A percentile compares a stretch with the other conserved stretches of the same genome.
Evolutionary conservation across 2,888 invertebrate species (phyloP).

Genomic region (Apoderus coryli): DNA sequence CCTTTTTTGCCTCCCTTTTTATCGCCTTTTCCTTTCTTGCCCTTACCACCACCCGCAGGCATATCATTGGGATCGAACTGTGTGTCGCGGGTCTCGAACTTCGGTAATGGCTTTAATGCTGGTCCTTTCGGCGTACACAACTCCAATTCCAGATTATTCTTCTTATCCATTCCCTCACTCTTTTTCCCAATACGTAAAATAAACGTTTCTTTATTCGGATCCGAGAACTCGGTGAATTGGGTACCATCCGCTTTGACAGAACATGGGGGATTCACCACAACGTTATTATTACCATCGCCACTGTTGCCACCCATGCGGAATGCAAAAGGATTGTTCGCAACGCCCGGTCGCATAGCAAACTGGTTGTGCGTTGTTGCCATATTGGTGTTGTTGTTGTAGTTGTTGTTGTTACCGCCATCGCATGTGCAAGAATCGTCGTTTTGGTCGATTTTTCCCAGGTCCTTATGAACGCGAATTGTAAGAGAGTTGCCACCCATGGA

Average conservation of each 20-base stretch:
- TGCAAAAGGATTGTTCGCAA: slow-evolving; percentile 22
- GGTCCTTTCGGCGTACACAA: slow-evolving; percentile 57
- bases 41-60: slow-evolving; percentile 16
- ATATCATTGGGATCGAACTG: slow-evolving; percentile 43
- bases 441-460: slow-evolving; percentile 31
- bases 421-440: slow-evolving; percentile 11
- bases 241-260: slow-evolving; percentile 39
- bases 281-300: slow-evolving; percentile 21
- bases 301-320: slow-evolving; percentile 21
- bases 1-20: slow-evolving; percentile 16
- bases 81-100: slow-evolving; percentile 48
- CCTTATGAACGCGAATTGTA: slow-evolving; percentile 46
- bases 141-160: slow-evolving; percentile 55
- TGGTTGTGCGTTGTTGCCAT: too few relatives aligned
- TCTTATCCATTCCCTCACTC: slow-evolving; percentile 53
- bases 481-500: slow-evolving; percentile 49
- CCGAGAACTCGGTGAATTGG: slow-evolving; percentile 41
- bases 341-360: too few relatives aligned
- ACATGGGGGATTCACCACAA: slow-evolving; percentile 33
- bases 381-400: too few relatives aligned
- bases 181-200: slow-evolving; percentile 62
- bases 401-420: too few relatives aligned
- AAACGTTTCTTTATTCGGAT: slow-evolving; percentile 40
- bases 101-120: slow-evolving; percentile 39
- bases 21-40: slow-evolving; percentile 15